phyloP scores from a whole-genome alignment of 2,797 vertebrate species.

The Kryptopterus vitreolus region DNA sequence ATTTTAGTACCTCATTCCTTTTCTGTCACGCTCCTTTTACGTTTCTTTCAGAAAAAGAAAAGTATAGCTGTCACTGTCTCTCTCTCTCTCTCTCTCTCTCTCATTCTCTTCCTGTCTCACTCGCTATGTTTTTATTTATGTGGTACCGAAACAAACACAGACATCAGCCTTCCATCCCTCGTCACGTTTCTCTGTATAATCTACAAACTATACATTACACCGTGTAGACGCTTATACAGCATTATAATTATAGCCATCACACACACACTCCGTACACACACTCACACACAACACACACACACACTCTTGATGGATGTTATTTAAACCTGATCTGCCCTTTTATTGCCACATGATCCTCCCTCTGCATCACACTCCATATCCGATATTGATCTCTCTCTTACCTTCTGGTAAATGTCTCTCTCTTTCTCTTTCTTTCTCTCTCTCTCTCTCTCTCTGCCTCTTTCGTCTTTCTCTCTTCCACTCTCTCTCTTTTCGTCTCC shows the following conservation, averaged over 20 bases:
- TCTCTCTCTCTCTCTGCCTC: neutral
- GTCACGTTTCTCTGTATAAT: neutral
- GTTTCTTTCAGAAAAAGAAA: no score
- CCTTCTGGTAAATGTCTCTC: conserved; percentile 67
- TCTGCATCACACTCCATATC: conserved; percentile 56
- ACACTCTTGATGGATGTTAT: conserved; percentile 43
- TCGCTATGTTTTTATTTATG: conserved; percentile 7
- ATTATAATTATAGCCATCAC: conserved; percentile 37
- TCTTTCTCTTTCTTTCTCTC: conserved; percentile 38
- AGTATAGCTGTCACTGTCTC: conserved; percentile 18
- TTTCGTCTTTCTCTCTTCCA: conserved; percentile 11
- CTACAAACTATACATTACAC: conserved; percentile 22
- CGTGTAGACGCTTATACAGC: conserved; percentile 38
- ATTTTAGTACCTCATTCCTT: neutral
- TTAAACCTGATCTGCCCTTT: conserved; percentile 60
- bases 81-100: neutral
- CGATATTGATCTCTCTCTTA: conserved; percentile 68
- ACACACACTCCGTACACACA: conserved; percentile 15
- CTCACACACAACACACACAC: conserved; percentile 21
- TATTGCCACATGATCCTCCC: conserved; percentile 56
- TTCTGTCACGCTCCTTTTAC: neutral
- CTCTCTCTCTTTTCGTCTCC: conserved; percentile 44
- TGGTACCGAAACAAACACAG: neutral
- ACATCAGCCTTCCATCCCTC: neutral
- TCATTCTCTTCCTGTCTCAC: neutral